Evolutionary conservation across 1,140 invertebrate genomes (phyloP).

Genomic region (Acromyrmex charruanus): DNA sequence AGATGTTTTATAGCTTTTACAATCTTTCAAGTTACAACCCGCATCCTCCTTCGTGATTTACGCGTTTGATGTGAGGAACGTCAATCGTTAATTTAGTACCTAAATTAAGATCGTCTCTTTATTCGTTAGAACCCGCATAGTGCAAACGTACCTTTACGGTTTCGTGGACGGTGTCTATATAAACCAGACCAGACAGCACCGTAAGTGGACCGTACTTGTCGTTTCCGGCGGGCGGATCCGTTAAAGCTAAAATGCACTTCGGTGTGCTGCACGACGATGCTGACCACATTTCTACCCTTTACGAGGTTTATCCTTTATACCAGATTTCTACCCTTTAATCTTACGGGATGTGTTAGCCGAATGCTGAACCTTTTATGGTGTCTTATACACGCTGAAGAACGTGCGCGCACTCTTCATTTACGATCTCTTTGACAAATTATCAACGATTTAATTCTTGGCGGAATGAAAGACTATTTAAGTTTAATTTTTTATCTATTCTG

Average conservation of each 20-base stretch:
- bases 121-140: conserved; percentile 21
- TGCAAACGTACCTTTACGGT: conserved; percentile 26
- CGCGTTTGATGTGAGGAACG: not conserved
- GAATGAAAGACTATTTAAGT: not conserved
- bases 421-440: not conserved
- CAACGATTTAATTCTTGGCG: not conserved
- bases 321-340: conserved; percentile 43
- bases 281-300: conserved; percentile 40
- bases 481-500: not conserved
- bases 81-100: conserved; percentile 21
- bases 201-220: conserved; percentile 54
- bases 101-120: not conserved
- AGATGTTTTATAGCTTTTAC: not conserved
- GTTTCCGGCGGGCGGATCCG: conserved; percentile 42
- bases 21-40: not conserved
- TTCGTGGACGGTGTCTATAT: not conserved
- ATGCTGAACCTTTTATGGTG: not conserved
- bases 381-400: not conserved
- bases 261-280: not conserved
- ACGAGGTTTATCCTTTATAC: conserved; percentile 33
- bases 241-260: conserved; percentile 50
- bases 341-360: conserved; percentile 7
- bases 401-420: not conserved
- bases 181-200: conserved; percentile 30
- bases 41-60: not conserved